Evolutionary conservation across 2,797 vertebrate genomes (phyloP).

Genomic region (Ctenosaura bakeri): DNA sequence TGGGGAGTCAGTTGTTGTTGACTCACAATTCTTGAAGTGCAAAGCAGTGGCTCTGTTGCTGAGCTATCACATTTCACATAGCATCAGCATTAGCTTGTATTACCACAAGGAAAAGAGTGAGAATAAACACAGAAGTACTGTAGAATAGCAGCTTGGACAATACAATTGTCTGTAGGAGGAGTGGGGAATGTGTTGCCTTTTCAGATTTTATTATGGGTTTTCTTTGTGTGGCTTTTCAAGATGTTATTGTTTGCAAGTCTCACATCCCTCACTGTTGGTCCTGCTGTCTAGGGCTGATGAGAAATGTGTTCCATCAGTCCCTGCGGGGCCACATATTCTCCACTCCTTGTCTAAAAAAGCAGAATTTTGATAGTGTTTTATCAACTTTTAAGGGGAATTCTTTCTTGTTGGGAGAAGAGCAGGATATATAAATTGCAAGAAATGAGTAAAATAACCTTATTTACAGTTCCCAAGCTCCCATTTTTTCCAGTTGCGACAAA

Average conservation of each 20-base stretch:
- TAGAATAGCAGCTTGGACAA: background rate
- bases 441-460: conserved; percentile 4
- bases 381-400: background rate
- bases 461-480: conserved; percentile 5
- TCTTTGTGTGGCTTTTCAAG: too few species aligned
- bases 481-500: conserved; percentile 1
- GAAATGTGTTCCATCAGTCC: background rate
- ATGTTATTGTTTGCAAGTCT: background rate
- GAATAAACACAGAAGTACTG: background rate
- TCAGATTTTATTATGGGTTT: background rate
- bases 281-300: background rate
- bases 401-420: background rate
- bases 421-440: background rate
- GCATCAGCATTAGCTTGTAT: background rate
- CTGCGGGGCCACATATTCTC: background rate
- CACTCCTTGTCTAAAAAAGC: background rate
- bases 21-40: too few species aligned
- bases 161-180: background rate
- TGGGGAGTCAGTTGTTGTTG: too few species aligned
- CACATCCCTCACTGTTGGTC: background rate
- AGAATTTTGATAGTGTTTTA: background rate
- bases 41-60: background rate
- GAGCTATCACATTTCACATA: background rate
- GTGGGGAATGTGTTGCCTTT: background rate
- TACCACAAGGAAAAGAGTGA: background rate